Base-by-base conservation (phyloP, 2,113 vertebrate species). In the Asarcornis scutulata region DNA sequence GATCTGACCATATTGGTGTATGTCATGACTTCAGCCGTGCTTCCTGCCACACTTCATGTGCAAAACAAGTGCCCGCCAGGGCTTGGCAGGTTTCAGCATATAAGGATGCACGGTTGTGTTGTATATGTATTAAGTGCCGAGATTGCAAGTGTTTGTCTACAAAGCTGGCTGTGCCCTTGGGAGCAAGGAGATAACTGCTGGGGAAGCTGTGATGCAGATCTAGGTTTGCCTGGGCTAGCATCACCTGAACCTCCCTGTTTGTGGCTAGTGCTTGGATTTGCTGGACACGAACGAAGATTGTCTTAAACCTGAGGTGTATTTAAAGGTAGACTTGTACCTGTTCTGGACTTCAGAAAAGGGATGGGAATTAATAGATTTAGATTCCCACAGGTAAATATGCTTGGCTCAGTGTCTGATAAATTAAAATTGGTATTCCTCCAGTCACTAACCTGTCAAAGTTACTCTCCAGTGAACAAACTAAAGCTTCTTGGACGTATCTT, bases 41-140 rank as follows among this genome's bases (percentile, higher is more conserved):
- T 40, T 40, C 40, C 40, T 40, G 40, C 40, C 40, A 40, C 40
- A 40, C 12, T 40, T 40, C 59, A 32, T 32, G 36, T 32, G 31
- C 7, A 82, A 87, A 92, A 36, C 5, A 31, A 62, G 32, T 67
- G n/a, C 36, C n/a, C 0, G 1, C 27, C 25, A 48, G 63, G 21
- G 48, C 80, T 72, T 46, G 17, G 9, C 0, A 1, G n/a, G 17
- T 93, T 91, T 87, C 1, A 1, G 12, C 55, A 38, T 2, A 5
- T 11, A 60, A 52, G 8, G 34, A 72, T 78, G 48, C 6, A 29
- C 13, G 66, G 17, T 42, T 88, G 60, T 40, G 15, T 66, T 38
- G 7, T 73, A 2, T 17, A 15, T 5, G 5, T 80, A 0, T 11
- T 11, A 62, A 53, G n/a, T 0, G 1, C 56, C 7, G 31, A 74